Conservation (phyloP, 2,113 vertebrate species). For the Phrynocephalus versicolor region DNA sequence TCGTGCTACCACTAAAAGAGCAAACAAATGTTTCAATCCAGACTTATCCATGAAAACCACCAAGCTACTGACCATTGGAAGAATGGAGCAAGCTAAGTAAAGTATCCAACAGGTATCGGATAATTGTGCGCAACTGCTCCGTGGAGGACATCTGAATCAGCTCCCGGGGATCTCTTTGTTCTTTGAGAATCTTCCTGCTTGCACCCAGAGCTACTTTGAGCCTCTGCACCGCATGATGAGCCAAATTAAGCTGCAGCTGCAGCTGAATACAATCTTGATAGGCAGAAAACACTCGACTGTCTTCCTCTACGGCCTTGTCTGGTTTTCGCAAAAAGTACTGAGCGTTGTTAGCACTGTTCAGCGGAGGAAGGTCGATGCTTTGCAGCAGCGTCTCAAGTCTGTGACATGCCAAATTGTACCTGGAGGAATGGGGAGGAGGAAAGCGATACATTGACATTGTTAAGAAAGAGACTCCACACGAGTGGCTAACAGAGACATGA, state of each 20-base stretch:
- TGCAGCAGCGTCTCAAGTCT: slow-evolving; percentile 95
- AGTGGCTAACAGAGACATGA: background rate
- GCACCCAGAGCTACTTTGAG: slow-evolving; percentile 91
- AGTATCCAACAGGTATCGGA: slow-evolving; percentile 95
- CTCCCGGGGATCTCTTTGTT: slow-evolving; percentile 76
- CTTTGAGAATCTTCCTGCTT: slow-evolving; percentile 80
- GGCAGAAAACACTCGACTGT: slow-evolving; percentile 95
- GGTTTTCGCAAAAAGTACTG: slow-evolving; percentile 98
- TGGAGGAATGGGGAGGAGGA: slow-evolving; percentile 60
- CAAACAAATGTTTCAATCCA: background rate
- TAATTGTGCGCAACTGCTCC: slow-evolving; percentile 95
- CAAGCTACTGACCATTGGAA: slow-evolving; percentile 87
- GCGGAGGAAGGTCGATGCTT: slow-evolving; percentile 95
- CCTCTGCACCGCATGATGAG: slow-evolving; percentile 94
- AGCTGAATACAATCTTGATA: slow-evolving; percentile 98
- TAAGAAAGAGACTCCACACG: background rate
- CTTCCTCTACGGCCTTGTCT: slow-evolving; percentile 97
- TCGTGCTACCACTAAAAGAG: background rate
- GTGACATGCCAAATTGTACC: slow-evolving; percentile 97
- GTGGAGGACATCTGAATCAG: slow-evolving; percentile 93
- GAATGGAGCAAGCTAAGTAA: slow-evolving; percentile 95
- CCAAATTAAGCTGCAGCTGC: slow-evolving; percentile 96
- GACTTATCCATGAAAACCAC: background rate
- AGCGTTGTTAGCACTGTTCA: slow-evolving; percentile 97
- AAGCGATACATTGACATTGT: background rate